A percentile compares a stretch with the other conserved stretches of the same genome.
phyloP scores from a whole-genome alignment of 2,797 vertebrate genomes.

The Gobionotothen gibberifrons region DNA sequence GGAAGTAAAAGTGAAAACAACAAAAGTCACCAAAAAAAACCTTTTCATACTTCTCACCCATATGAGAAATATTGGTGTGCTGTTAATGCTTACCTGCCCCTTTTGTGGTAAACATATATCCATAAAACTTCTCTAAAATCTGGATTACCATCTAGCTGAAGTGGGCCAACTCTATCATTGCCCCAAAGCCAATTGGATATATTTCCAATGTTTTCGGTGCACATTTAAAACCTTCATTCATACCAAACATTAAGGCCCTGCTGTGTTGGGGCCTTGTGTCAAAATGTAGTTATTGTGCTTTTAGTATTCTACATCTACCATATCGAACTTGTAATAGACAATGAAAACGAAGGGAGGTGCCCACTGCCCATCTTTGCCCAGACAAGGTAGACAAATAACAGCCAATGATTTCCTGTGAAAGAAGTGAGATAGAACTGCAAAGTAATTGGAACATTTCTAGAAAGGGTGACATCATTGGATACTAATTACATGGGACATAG shows the following conservation, averaged over 20 bases:
- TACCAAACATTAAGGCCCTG: not conserved
- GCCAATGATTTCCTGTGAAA: not conserved
- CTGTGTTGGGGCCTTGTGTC: not conserved
- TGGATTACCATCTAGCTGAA: not conserved
- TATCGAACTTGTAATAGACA: not conserved
- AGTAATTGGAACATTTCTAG: not conserved
- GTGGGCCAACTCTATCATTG: not conserved
- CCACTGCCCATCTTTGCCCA: no score
- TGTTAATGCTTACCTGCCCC: not conserved
- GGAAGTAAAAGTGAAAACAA: not conserved
- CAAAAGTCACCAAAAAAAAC: not conserved
- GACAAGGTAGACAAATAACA: no score
- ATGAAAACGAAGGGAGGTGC: not conserved
- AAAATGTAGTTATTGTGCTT: slow-evolving; percentile 3
- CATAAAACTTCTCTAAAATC: not conserved
- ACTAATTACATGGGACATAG: not conserved
- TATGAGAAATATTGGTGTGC: not conserved
- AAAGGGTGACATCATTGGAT: not conserved
- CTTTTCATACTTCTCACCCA: no score
- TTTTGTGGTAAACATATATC: not conserved
- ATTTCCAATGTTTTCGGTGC: not conserved
- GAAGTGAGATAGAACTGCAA: not conserved
- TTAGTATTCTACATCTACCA: not conserved
- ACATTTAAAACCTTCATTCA: not conserved
- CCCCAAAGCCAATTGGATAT: not conserved